Evolutionary conservation across 2,888 invertebrate genomes (phyloP), one percentile per base, ranked within the genome.

Genomic region (Mesorhabditis belari): DNA sequence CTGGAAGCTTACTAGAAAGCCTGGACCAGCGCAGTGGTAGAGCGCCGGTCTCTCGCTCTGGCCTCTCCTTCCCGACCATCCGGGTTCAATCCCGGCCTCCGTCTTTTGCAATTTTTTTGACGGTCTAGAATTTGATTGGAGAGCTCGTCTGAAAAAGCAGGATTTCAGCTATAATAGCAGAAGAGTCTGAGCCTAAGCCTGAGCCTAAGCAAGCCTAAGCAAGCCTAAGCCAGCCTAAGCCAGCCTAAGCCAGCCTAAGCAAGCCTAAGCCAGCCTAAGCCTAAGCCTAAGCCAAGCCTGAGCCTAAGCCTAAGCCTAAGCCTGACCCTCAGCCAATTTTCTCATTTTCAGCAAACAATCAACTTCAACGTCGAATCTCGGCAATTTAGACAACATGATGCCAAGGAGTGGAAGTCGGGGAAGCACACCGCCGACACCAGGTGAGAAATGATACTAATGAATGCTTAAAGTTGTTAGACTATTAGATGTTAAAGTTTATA

Each of bases 351-450:
- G 78, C 66, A 78, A 77, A 54, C 73, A 73, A 57, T 80, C 89
- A 81, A 89, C 89, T 81, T 90, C 90, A 80, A 89, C 89, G 81
- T 88, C 89, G 82, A 91, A 91, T 85, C 87, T 91, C 84, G 90
- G 89, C 84, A 83, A 82, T 51, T 57, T 81, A 61, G 79, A 80
- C 60, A 74, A 66, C 58, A 81, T 81, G 79, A 80, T 80, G 76
- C 78, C 75, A 27, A 61, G 69, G 57, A 70, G 71, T 52, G 75
- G 73, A 58, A 70, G 92, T 86, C 88, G 95, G 87, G 95, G 94
- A 87, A 94, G 94, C 87, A 94, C 95, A 85, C 95, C 95, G 86
- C 94, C 95, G 86, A 94, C 94, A 86, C 92, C 92, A 87, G 92
- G 92, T 92, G 92, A 83, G 90, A 90, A 77, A 81, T 89, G 90